A percentile compares a stretch with the other conserved stretches of the same genome.
Evolutionary conservation across 2,113 vertebrate genomes (phyloP).

Genomic region (Oreochromis niloticus): DNA sequence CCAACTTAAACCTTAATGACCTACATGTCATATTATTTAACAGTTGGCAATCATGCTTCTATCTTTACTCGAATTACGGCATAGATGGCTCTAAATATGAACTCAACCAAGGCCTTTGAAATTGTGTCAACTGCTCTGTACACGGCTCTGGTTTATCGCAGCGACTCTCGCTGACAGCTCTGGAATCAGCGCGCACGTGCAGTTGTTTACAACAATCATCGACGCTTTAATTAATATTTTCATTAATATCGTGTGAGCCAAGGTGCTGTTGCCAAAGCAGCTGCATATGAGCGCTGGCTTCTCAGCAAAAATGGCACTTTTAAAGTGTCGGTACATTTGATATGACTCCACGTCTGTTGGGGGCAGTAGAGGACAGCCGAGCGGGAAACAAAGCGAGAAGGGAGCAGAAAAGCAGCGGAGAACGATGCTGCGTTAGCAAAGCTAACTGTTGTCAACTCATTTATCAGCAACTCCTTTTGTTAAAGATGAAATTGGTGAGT

Average conservation of each 20-base stretch:
- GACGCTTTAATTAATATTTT: not conserved
- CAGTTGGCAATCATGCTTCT: accelerated
- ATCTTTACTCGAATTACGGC: not conserved
- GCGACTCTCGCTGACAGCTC: not conserved
- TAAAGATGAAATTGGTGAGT: slow-evolving; percentile 65
- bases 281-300: not conserved
- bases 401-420: not conserved
- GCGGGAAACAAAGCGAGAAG: not conserved
- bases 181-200: not conserved
- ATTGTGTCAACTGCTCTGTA: accelerated
- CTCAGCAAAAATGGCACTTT: accelerated
- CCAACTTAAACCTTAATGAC: not conserved
- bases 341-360: not conserved
- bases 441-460: not conserved
- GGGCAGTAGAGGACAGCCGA: not conserved
- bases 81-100: accelerated
- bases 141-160: not conserved
- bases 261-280: accelerated
- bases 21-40: not conserved
- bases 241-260: not conserved
- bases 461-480: not conserved
- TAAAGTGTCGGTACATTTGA: accelerated
- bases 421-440: not conserved
- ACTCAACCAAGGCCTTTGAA: not conserved
- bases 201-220: not conserved